Evolutionary conservation across 1,140 invertebrate genomes (phyloP), one percentile per base, ranked within the genome.

Genomic region (Drosophila micromelanica): DNA sequence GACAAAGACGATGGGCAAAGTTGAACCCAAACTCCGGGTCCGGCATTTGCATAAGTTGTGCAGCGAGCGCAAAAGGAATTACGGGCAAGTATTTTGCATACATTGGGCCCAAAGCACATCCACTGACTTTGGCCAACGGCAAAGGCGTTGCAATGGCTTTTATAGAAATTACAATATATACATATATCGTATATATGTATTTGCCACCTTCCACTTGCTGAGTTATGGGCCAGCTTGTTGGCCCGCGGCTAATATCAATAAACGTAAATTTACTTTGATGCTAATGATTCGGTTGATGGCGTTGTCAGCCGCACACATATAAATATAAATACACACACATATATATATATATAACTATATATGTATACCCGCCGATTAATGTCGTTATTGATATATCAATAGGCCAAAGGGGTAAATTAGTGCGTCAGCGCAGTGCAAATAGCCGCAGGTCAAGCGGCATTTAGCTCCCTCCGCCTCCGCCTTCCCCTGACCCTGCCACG

Each of bases 261-360:
- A 74, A 64, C 78, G 59, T 73, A 81, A 81, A 80, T 80, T 76
- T 81, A 77, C 62, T 76, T 80, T 82, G 78, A 81, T 81, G 78
- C 74, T 81, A 82, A 81, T 81, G 79, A 82, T 65, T 79, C 49
- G 48, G 60, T 73, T 56, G 63, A 64, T 60, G 78, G 78, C 42
- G 61, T 45, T 38, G 23, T 64, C 55, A 63, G 30, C 27, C 38
- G 13, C 32, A 49, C 68, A 42, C 43, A 56, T 11, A 27, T 42
- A 70, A 27, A 52, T 30, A 65, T 23, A 23, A 3, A 23, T 3
- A n/a, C n/a, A n/a, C n/a, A n/a, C n/a, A n/a, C 32, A 49, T 61
- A 42, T 35, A 56, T 11, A 27, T 42, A 70, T 17, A 52, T 30
- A 65, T 23, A 23, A 3, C 2, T 3, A 23, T 23, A 23, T 37